Percentiles rank a stretch among this genome's conserved stretches.
phyloP scores from a whole-genome alignment of 2,113 vertebrate species.

The Sturnira hondurensis region DNA sequence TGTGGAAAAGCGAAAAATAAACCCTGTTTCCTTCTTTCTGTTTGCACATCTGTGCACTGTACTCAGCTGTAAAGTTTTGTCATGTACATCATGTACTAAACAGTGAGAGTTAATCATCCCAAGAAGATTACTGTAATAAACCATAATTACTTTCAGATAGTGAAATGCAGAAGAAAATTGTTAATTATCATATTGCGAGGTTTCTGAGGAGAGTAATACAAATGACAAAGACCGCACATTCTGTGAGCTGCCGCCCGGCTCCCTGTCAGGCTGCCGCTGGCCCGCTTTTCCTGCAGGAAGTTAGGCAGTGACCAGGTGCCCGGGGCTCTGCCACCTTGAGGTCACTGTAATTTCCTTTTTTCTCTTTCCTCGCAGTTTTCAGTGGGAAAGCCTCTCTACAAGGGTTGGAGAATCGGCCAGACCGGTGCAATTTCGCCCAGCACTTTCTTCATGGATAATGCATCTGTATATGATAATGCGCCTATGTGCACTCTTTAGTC shows the following conservation, averaged over 20 bases:
- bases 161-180: conserved; percentile 74
- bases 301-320: not conserved
- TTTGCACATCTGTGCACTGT: conserved; percentile 63
- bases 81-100: conserved; percentile 50
- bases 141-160: conserved; percentile 73
- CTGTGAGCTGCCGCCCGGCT: not conserved
- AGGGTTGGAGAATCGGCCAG: not conserved
- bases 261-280: not conserved
- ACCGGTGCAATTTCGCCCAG: not conserved
- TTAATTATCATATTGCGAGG: conserved; percentile 67
- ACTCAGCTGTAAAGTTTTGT: conserved; percentile 68
- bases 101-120: conserved; percentile 68
- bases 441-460: not conserved
- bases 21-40: conserved; percentile 25
- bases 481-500: not conserved
- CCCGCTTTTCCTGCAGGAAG: not conserved
- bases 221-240: conserved; percentile 46
- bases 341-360: conserved; percentile 33
- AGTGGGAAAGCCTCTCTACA: not conserved
- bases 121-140: conserved; percentile 69
- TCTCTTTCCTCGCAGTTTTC: not conserved
- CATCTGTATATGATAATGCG: not conserved
- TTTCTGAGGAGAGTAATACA: conserved; percentile 70
- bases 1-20: conserved; percentile 41
- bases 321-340: not conserved